These are phyloP conservation scores for Lasioglossum malachurum DNA, from an alignment of 2,888 invertebrate species.

Conservation along the genomic window DNA sequence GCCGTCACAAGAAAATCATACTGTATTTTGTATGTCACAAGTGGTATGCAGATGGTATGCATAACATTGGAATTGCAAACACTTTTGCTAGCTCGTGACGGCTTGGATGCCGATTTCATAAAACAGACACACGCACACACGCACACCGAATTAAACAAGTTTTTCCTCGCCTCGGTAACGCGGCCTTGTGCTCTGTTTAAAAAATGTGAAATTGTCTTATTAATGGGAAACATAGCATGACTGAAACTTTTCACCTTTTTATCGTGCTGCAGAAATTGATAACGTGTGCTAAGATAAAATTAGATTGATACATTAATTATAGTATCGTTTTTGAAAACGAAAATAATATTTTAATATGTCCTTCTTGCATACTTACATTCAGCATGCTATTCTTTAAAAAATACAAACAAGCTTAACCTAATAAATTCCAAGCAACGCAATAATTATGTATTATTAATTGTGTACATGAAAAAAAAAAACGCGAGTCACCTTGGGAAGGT, in stretches of 20 bases:
- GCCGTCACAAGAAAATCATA: slow-evolving; percentile 35
- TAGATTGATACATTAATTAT: not conserved
- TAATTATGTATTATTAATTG: no score
- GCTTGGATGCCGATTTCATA: slow-evolving; percentile 26
- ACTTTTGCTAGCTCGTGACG: slow-evolving; percentile 41
- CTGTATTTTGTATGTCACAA: slow-evolving; percentile 21
- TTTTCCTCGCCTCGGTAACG: not conserved
- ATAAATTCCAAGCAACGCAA: no score
- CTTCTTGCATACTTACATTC: not conserved
- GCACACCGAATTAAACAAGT: not conserved
- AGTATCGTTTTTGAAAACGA: not conserved
- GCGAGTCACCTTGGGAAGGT: no score
- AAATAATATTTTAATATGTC: not conserved
- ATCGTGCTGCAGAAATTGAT: not conserved
- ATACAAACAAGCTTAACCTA: no score
- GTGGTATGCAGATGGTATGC: slow-evolving; percentile 50
- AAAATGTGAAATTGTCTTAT: not conserved
- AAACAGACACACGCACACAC: slow-evolving; percentile 12
- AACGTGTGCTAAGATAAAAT: not conserved
- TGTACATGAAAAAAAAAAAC: no score
- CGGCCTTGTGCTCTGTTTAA: slow-evolving; percentile 25
- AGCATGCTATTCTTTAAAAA: no score
- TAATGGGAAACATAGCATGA: not conserved
- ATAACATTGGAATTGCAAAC: slow-evolving; percentile 60
- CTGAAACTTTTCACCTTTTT: not conserved